Percentiles rank a stretch among this genome's conserved stretches.
These are phyloP conservation scores for Ascaphus truei DNA, from an alignment of 2,113 vertebrate species.

Conservation along the genomic window DNA sequence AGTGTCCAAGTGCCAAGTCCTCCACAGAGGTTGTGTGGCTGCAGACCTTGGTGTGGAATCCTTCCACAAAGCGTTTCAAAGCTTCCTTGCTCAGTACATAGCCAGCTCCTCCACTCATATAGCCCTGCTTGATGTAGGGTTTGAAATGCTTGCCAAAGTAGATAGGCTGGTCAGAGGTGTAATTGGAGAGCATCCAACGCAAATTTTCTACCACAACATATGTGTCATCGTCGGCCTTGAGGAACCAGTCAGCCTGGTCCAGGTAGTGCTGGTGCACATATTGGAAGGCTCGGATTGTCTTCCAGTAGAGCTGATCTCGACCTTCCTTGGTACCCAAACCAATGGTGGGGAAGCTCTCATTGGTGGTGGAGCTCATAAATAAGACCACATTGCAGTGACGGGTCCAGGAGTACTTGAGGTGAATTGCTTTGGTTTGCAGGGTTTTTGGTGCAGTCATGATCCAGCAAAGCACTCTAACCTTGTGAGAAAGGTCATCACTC, in stretches of 20 bases:
- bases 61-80: slow-evolving; percentile 53
- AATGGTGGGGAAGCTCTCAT: slow-evolving; percentile 54
- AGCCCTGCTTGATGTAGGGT: slow-evolving; percentile 67
- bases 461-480: slow-evolving; percentile 68
- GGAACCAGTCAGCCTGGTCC: slow-evolving; percentile 64
- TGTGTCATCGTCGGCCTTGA: slow-evolving; percentile 68
- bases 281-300: slow-evolving; percentile 67
- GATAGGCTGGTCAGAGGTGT: slow-evolving; percentile 55
- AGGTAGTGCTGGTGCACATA: slow-evolving; percentile 61
- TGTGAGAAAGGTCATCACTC: slow-evolving; percentile 54
- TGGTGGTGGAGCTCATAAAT: slow-evolving; percentile 63
- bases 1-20: slow-evolving; percentile 66
- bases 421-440: slow-evolving; percentile 54
- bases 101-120: slow-evolving; percentile 71
- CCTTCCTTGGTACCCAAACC: slow-evolving; percentile 63
- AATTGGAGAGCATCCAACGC: slow-evolving; percentile 61
- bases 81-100: slow-evolving; percentile 69
- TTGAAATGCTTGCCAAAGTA: slow-evolving; percentile 70
- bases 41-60: slow-evolving; percentile 54
- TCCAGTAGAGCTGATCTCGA: slow-evolving; percentile 67
- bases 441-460: slow-evolving; percentile 58
- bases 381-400: slow-evolving; percentile 57
- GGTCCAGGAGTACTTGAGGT: slow-evolving; percentile 60
- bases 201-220: slow-evolving; percentile 68
- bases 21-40: slow-evolving; percentile 57